phyloP scores from a whole-genome alignment of 2,113 vertebrate genomes.

The Nycticebus coucang region DNA sequence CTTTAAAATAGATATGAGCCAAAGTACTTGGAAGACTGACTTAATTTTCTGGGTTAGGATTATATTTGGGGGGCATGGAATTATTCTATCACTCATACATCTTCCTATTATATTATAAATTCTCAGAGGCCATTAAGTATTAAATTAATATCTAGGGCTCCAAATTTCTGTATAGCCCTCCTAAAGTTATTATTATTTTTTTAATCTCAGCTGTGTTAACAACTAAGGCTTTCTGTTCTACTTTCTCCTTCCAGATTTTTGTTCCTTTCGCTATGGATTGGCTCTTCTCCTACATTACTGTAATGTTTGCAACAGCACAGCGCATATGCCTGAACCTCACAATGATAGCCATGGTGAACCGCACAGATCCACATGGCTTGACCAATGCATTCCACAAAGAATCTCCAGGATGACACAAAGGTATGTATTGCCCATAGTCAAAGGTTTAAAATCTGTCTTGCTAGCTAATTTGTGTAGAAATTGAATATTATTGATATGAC shows the following conservation, averaged over 20 bases:
- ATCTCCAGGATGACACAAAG: neutral
- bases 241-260: neutral
- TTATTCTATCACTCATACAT: neutral
- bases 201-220: neutral
- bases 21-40: neutral
- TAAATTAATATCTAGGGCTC: neutral
- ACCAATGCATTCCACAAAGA: constrained; percentile 24
- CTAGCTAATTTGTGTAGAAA: neutral
- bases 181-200: neutral
- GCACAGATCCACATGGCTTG: fast-evolving
- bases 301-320: neutral
- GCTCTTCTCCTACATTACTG: constrained; percentile 23
- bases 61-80: neutral
- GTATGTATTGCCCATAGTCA: neutral
- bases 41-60: neutral
- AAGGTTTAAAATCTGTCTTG: neutral
- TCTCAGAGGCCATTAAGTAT: neutral
- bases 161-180: neutral
- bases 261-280: constrained; percentile 50
- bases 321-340: constrained; percentile 38
- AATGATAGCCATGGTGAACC: constrained; percentile 69
- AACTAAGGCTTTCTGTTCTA: neutral
- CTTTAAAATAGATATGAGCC: neutral
- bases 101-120: neutral
- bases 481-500: neutral